Conservation (phyloP, 2,797 vertebrate genomes). For the Anableps anableps region DNA sequence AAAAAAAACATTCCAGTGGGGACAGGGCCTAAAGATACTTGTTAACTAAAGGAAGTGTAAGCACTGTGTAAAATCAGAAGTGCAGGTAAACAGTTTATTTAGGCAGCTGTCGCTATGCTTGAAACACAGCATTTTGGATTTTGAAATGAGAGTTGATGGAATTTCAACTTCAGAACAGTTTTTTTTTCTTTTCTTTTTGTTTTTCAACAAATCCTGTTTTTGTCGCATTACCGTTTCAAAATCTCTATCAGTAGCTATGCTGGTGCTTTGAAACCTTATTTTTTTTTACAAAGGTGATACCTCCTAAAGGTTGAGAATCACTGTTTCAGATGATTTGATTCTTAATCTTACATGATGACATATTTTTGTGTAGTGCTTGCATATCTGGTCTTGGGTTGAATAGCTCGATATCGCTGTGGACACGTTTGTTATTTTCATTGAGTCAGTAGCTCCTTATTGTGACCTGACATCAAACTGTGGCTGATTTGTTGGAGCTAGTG, state of each 20-base stretch:
- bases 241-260: background rate
- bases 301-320: background rate
- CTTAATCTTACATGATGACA: no score
- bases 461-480: slow-evolving; percentile 44
- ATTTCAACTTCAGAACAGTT: background rate
- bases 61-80: no score
- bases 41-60: no score
- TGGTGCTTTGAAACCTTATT: background rate
- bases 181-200: background rate
- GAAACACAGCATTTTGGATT: background rate
- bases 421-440: background rate
- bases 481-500: slow-evolving; percentile 34
- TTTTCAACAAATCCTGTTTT: background rate
- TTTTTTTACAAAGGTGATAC: background rate
- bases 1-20: no score
- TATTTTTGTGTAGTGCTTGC: background rate
- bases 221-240: background rate
- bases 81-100: no score
- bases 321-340: background rate
- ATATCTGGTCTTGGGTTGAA: background rate
- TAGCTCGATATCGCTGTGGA: background rate
- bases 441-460: slow-evolving; percentile 24
- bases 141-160: background rate
- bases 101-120: background rate
- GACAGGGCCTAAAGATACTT: no score